Percentiles rank a stretch among this genome's conserved stretches.
phyloP scores from a whole-genome alignment of 2,113 vertebrate genomes.

The Pagrus major region DNA sequence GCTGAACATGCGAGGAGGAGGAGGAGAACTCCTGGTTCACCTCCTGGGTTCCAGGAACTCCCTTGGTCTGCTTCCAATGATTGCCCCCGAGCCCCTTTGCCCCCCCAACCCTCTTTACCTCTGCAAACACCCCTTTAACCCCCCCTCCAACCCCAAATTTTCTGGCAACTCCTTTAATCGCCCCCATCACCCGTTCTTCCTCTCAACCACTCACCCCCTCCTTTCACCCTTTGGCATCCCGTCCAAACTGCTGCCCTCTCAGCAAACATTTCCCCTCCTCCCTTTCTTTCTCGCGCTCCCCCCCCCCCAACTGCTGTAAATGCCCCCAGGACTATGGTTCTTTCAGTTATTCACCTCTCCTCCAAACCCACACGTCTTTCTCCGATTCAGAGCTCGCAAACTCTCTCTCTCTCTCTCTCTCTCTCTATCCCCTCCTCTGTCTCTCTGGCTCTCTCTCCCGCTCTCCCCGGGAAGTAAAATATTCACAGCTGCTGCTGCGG shows the following conservation, averaged over 20 bases:
- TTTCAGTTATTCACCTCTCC: slow-evolving; percentile 70
- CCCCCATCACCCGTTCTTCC: slow-evolving; percentile 71
- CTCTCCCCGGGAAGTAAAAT: slow-evolving; percentile 81
- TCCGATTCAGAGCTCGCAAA: slow-evolving; percentile 46
- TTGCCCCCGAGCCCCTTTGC: slow-evolving; percentile 59
- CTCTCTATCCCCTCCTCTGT: slow-evolving; percentile 12
- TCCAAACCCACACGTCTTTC: slow-evolving; percentile 62
- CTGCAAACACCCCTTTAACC: slow-evolving; percentile 65
- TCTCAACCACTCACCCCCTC: slow-evolving; percentile 49
- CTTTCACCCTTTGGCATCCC: slow-evolving; percentile 63
- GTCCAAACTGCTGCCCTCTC: slow-evolving; percentile 67
- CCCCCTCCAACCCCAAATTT: slow-evolving; percentile 53
- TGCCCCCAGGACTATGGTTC: slow-evolving; percentile 76
- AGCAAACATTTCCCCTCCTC: slow-evolving; percentile 64
- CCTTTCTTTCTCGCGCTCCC: neutral
- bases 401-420: slow-evolving; percentile 42
- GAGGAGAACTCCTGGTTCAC: slow-evolving; percentile 63
- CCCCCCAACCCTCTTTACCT: slow-evolving; percentile 48
- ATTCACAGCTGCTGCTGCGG: slow-evolving; percentile 87
- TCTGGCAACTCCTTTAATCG: slow-evolving; percentile 71
- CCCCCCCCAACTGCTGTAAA: slow-evolving; percentile 60
- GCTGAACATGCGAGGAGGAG: slow-evolving; percentile 34
- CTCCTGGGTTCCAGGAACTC: slow-evolving; percentile 82
- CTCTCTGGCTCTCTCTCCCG: slow-evolving; percentile 22
- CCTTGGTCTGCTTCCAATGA: slow-evolving; percentile 78